A percentile compares a stretch with the other conserved stretches of the same genome.
phyloP scores from a whole-genome alignment of 2,113 vertebrate species.

The Lepus europaeus region DNA sequence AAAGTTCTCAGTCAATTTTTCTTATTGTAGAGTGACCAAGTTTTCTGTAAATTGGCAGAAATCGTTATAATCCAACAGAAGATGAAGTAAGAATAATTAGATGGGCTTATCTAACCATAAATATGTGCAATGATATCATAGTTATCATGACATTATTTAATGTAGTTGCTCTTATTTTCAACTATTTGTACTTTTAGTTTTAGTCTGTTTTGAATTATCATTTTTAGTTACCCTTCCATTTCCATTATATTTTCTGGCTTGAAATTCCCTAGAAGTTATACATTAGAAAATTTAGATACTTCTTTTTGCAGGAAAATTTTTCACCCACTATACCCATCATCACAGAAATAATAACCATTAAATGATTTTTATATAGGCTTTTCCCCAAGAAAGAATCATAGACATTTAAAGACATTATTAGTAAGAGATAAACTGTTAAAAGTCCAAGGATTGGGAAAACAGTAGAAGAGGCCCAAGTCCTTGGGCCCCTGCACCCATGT shows the following conservation, averaged over 20 bases:
- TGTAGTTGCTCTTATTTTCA: slow-evolving; percentile 61
- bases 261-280: slow-evolving; percentile 69
- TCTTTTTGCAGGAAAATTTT: slow-evolving; percentile 73
- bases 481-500: too few relatives aligned
- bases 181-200: slow-evolving; percentile 72
- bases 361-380: background rate
- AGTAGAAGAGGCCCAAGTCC: too few relatives aligned
- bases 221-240: slow-evolving; percentile 61
- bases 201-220: slow-evolving; percentile 72
- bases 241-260: slow-evolving; percentile 54
- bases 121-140: slow-evolving; percentile 41
- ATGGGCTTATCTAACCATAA: background rate
- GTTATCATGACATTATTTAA: slow-evolving; percentile 75
- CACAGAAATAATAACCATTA: slow-evolving; percentile 13
- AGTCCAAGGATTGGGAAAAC: too few relatives aligned
- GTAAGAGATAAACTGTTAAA: background rate
- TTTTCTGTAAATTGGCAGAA: slow-evolving; percentile 72
- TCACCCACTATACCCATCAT: background rate
- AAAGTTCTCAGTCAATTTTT: slow-evolving; percentile 49
- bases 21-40: slow-evolving; percentile 55
- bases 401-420: background rate
- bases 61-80: slow-evolving; percentile 60
- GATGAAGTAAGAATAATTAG: slow-evolving; percentile 81
- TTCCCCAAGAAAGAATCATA: slow-evolving; percentile 51
- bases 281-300: slow-evolving; percentile 68